Base-by-base conservation (phyloP, 92 coral and sea anemone species). In the Micromussa lordhowensis region DNA sequence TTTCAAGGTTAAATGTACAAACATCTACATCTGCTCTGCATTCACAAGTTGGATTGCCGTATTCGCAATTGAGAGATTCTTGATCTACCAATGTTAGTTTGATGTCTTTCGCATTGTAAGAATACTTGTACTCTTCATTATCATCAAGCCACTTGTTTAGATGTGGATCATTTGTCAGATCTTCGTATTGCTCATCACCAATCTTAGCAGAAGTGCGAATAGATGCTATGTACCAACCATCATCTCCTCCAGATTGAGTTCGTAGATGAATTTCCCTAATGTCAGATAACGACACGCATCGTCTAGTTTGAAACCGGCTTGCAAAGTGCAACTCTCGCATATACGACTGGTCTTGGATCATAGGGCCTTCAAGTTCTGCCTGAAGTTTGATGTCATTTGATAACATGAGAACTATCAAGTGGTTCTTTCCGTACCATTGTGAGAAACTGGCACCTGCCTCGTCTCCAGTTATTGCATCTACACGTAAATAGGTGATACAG, bases 301-400 rank as follows among this genome's bases (percentile, higher is more conserved):
- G 26, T 59, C 32, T 80, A 63, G 84, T 29, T 58, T 58, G 44
- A 61, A 80, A 80, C 54, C 84, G 74, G 73, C 84, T 80, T 30
- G 28, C 13, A 63, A 80, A 80, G 84, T 80, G 71, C 35, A 80
- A 63, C 84, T 80, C 84, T 80, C 29, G 74, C 84, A 80, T 51
- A 34, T 59, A 80, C 35, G 74, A 6, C 61, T 34, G 72, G 54
- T 21, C 53, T 57, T 3, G 74, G 61, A 7, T 34, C 84, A 58
- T 63, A 80, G 71, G 72, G 34, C 84, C 74, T 61, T 32, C 84
- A 80, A 80, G 84, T 61, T 80, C 57, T 80, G 84, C 84, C 84
- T 35, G 51, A 32, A 2, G 19, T 80, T 80, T 57, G 22, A 18
- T 11, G 35, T 57, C 35, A 34, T 80, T 59, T 57, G 84, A 57